phyloP scores from a whole-genome alignment of 2,888 invertebrate genomes.

The Cantharis rufa region DNA sequence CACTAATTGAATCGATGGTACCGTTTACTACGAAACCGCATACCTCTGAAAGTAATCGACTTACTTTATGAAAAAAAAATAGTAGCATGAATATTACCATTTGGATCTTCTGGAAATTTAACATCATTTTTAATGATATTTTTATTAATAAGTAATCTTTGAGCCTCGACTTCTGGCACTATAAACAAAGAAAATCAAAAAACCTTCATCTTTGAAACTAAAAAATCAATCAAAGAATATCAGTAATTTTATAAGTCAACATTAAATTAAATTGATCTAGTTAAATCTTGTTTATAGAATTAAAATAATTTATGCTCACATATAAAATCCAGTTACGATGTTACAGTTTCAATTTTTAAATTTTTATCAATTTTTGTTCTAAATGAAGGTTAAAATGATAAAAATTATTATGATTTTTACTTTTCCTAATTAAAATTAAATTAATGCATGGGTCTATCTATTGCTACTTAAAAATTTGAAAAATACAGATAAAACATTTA shows the following conservation, averaged over 20 bases:
- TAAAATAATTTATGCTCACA: neutral
- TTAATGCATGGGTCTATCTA: neutral
- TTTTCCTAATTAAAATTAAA: neutral
- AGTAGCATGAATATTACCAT: neutral
- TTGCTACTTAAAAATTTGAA: neutral
- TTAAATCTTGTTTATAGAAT: neutral
- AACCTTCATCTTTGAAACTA: neutral
- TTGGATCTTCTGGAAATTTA: neutral
- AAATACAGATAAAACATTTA: neutral
- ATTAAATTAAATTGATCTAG: neutral
- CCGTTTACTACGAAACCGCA: neutral
- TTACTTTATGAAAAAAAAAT: neutral
- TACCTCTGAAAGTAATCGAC: neutral
- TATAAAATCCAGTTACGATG: neutral
- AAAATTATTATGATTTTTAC: neutral
- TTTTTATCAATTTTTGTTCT: neutral
- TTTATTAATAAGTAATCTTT: neutral
- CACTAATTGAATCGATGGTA: neutral
- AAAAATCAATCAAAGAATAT: neutral
- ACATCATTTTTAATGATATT: neutral
- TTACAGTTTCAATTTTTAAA: neutral
- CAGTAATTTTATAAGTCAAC: neutral
- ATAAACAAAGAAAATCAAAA: neutral
- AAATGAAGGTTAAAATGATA: neutral
- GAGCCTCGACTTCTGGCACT: slow-evolving; percentile 1